Evolutionary conservation across 2,113 vertebrate genomes (phyloP).

Genomic region (Dicaeum eximium): DNA sequence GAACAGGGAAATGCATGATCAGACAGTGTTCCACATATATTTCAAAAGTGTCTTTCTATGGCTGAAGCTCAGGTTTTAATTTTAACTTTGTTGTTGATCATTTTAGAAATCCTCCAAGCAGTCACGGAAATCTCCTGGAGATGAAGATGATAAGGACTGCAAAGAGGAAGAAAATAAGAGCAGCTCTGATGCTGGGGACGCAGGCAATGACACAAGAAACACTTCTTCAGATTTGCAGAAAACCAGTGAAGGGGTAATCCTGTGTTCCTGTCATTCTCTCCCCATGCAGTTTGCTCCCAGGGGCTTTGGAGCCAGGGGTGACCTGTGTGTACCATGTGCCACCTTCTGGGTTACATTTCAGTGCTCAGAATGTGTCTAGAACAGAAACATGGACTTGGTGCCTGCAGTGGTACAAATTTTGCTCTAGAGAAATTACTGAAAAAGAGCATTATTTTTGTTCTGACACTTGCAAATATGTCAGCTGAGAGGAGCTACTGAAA

Average conservation of each 20-base stretch:
- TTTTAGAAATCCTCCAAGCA: constrained; percentile 90
- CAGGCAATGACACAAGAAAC: constrained; percentile 88
- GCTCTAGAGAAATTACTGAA: neutral
- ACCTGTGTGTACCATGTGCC: neutral
- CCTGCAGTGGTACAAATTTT: neutral
- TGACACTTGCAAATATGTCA: neutral
- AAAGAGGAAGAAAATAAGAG: constrained; percentile 96
- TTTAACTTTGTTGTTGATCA: constrained; percentile 24
- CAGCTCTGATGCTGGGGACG: constrained; percentile 87
- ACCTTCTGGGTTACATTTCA: neutral
- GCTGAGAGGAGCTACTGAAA: constrained; percentile 16
- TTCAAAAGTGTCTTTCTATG: neutral
- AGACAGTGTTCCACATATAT: neutral
- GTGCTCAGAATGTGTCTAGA: neutral
- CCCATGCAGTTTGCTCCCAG: neutral
- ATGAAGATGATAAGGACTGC: constrained; percentile 90
- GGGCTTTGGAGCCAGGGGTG: neutral
- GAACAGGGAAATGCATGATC: neutral
- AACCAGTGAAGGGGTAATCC: constrained; percentile 83
- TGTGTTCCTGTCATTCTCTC: neutral
- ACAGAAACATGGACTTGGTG: neutral
- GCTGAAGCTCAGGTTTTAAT: neutral
- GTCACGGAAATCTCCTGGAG: constrained; percentile 89
- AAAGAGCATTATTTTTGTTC: constrained; percentile 16
- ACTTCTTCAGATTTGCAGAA: constrained; percentile 88